A percentile compares a stretch with the other conserved stretches of the same genome.
These are phyloP conservation scores for Leptoteleia sp. DNA, from an alignment of 1,140 invertebrate species.

Conservation along the genomic window DNA sequence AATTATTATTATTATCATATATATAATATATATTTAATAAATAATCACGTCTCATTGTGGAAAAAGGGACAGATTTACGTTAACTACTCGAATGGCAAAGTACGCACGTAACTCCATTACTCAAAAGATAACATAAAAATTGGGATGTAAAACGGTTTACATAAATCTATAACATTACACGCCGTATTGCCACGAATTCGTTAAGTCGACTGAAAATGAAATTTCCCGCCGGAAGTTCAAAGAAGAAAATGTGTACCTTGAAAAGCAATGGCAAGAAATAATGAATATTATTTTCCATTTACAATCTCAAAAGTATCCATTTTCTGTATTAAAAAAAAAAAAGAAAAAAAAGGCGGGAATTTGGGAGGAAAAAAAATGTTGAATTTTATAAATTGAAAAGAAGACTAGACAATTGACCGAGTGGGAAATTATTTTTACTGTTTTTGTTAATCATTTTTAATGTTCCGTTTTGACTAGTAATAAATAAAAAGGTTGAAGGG, in stretches of 20 bases:
- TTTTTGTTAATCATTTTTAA: constrained; percentile 28
- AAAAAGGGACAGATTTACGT: constrained; percentile 13
- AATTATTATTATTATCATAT: constrained; percentile 44
- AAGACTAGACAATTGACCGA: constrained; percentile 37
- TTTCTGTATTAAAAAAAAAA: too few species aligned
- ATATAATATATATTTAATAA: constrained; percentile 48
- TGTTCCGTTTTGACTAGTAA: constrained; percentile 56
- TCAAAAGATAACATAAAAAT: constrained; percentile 16
- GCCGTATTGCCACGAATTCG: constrained; percentile 14
- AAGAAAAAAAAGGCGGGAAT: too few species aligned
- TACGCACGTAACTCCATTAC: constrained; percentile 12
- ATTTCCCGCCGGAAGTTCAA: too few species aligned
- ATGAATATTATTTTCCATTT: too few species aligned
- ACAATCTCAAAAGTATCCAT: too few species aligned
- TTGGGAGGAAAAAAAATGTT: not conserved
- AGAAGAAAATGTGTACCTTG: too few species aligned
- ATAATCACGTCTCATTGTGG: constrained; percentile 44
- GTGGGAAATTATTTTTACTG: constrained; percentile 1
- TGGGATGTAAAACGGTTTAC: constrained; percentile 3
- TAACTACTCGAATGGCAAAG: constrained; percentile 40
- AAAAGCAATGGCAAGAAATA: too few species aligned
- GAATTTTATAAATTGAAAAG: constrained; percentile 2
- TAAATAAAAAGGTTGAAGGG: constrained; percentile 41
- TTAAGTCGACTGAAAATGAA: not conserved
- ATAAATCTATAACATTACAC: constrained; percentile 6